These are phyloP conservation scores for Atta cephalotes DNA, from an alignment of 1,140 invertebrate genomes.

Conservation along the genomic window DNA sequence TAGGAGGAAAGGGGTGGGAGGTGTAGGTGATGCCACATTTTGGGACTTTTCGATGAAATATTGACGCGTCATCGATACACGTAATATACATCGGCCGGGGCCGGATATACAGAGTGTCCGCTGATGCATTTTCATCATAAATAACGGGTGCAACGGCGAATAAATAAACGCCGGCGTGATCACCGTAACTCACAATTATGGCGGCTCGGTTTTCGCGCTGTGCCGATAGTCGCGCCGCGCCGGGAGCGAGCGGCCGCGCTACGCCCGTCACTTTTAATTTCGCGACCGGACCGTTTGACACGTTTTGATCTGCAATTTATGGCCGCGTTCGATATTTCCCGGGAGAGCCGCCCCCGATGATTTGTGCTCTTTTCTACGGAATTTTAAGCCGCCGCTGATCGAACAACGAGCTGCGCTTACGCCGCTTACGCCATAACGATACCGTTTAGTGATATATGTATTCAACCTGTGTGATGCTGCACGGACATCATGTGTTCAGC, in stretches of 20 bases:
- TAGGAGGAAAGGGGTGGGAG: no score
- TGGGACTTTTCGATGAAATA: constrained; percentile 76
- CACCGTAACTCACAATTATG: constrained; percentile 82
- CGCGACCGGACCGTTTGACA: constrained; percentile 77
- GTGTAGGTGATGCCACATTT: constrained; percentile 40
- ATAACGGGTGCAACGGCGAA: constrained; percentile 77
- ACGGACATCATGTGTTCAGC: not conserved
- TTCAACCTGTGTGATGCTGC: constrained; percentile 11
- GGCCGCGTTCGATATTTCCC: constrained; percentile 74
- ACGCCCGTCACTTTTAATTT: constrained; percentile 83
- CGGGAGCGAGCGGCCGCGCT: constrained; percentile 58
- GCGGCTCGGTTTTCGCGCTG: constrained; percentile 68
- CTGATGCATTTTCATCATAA: constrained; percentile 81
- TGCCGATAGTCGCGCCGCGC: constrained; percentile 67
- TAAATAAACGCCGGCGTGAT: constrained; percentile 80
- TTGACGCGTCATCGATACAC: constrained; percentile 80
- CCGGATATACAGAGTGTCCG: constrained; percentile 61
- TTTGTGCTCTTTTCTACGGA: constrained; percentile 73
- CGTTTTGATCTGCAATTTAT: constrained; percentile 82
- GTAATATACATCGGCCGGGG: constrained; percentile 72
- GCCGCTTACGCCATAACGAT: constrained; percentile 52
- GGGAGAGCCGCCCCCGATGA: constrained; percentile 71
- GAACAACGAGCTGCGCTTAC: constrained; percentile 57
- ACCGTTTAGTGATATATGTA: constrained; percentile 53
- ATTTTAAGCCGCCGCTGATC: constrained; percentile 58